These are phyloP conservation scores for Carterocephalus palaemon DNA, from an alignment of 2,888 invertebrate genomes.

Conservation along the genomic window DNA sequence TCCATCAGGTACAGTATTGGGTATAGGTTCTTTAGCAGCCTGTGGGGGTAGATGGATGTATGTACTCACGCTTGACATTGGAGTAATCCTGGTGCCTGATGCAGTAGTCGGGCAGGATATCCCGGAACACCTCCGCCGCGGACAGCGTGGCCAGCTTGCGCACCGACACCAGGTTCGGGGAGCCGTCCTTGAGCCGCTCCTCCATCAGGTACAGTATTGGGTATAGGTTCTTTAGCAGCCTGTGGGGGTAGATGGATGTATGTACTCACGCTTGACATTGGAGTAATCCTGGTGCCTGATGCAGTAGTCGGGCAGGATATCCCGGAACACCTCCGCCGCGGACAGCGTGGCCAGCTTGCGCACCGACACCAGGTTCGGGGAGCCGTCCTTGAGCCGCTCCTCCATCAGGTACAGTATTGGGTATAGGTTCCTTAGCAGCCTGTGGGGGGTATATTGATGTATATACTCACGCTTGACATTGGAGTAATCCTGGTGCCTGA, in stretches of 20 bases:
- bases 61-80: constrained; percentile 82
- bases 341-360: constrained; percentile 89
- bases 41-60: too few relatives aligned
- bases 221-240: constrained; percentile 86
- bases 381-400: constrained; percentile 79
- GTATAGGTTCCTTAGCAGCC: constrained; percentile 86
- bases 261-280: constrained; percentile 82
- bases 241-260: too few relatives aligned
- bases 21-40: constrained; percentile 86
- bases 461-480: constrained; percentile 82
- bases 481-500: constrained; percentile 85
- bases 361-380: constrained; percentile 84
- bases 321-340: constrained; percentile 93
- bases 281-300: constrained; percentile 86
- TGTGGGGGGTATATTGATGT: too few relatives aligned
- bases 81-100: constrained; percentile 86
- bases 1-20: constrained; percentile 88
- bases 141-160: constrained; percentile 89
- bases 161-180: constrained; percentile 84
- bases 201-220: constrained; percentile 88
- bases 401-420: constrained; percentile 88
- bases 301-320: constrained; percentile 94
- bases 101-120: constrained; percentile 94
- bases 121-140: constrained; percentile 93
- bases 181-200: constrained; percentile 79